A percentile compares a stretch with the other conserved stretches of the same genome.
These are phyloP conservation scores for Clarias fuscus DNA, from an alignment of 2,797 vertebrate genomes.

Conservation along the genomic window DNA sequence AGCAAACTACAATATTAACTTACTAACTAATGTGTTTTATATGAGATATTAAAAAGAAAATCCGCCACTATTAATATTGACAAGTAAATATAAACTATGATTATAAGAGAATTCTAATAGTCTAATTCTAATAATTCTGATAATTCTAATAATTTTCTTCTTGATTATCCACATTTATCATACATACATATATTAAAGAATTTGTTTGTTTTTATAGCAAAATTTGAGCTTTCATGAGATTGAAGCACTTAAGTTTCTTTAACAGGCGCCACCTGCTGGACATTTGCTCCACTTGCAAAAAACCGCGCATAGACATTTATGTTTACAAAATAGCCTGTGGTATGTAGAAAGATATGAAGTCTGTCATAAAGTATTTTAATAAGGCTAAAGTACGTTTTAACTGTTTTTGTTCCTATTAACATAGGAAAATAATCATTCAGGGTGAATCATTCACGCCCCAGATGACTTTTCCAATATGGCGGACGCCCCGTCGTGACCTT, in stretches of 20 bases:
- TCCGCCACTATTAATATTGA: too few species aligned
- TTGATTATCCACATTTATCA: not conserved
- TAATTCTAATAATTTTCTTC: too few species aligned
- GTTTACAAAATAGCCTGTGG: not conserved
- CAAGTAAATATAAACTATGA: too few species aligned
- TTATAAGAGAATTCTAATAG: too few species aligned
- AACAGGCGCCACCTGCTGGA: not conserved
- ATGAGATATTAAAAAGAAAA: too few species aligned
- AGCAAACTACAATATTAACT: too few species aligned
- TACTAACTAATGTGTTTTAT: too few species aligned
- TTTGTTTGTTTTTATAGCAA: not conserved
- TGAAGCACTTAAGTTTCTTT: not conserved
- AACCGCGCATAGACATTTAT: not conserved
- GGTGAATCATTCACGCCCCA: not conserved
- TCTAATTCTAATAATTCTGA: too few species aligned
- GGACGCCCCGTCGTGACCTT: not conserved
- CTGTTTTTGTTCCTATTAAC: not conserved
- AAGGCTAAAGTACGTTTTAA: too few species aligned
- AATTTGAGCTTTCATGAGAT: not conserved
- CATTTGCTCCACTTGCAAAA: not conserved
- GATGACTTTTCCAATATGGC: constrained; percentile 14
- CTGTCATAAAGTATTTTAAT: not conserved
- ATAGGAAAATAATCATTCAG: too few species aligned
- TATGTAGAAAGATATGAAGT: not conserved
- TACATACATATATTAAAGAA: not conserved